A percentile compares a stretch with the other conserved stretches of the same genome.
These are phyloP conservation scores for Apantesis nais DNA, from an alignment of 2,888 invertebrate genomes.

Conservation along the genomic window DNA sequence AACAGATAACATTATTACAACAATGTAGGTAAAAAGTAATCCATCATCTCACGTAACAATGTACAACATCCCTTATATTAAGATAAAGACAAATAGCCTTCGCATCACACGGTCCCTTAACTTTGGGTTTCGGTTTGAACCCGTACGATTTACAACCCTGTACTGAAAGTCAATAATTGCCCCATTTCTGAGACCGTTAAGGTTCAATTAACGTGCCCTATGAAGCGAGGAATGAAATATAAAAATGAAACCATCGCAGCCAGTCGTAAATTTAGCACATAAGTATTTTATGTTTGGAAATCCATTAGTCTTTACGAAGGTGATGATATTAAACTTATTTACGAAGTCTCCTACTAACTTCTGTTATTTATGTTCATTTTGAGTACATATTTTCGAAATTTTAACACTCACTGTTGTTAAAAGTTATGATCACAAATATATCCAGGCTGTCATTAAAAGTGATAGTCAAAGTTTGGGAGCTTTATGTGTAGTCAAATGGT, in stretches of 20 bases:
- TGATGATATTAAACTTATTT: slow-evolving; percentile 22
- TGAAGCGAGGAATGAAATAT: slow-evolving; percentile 77
- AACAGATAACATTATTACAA: slow-evolving; percentile 31
- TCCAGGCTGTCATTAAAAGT: neutral
- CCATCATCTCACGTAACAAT: slow-evolving; percentile 40
- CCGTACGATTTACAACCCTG: slow-evolving; percentile 57
- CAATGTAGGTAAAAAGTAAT: slow-evolving; percentile 28
- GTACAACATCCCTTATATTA: slow-evolving; percentile 44
- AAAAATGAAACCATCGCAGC: slow-evolving; percentile 69
- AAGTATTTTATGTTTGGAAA: slow-evolving; percentile 64
- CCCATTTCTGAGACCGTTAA: slow-evolving; percentile 71
- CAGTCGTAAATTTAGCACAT: slow-evolving; percentile 69
- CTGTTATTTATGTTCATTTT: neutral
- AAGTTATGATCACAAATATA: neutral
- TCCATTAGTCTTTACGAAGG: slow-evolving; percentile 55
- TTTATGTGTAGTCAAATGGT: too few relatives aligned
- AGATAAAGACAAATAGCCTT: slow-evolving; percentile 50
- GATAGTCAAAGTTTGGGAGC: too few relatives aligned
- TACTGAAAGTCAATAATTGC: slow-evolving; percentile 68
- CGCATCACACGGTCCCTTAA: slow-evolving; percentile 48
- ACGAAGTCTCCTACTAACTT: slow-evolving; percentile 6
- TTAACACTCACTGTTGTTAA: neutral
- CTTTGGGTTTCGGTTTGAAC: slow-evolving; percentile 47
- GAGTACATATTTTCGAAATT: neutral
- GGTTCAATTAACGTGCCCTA: slow-evolving; percentile 75